Base-by-base conservation (phyloP, 2,797 vertebrate species). In the Siniperca obscura region DNA sequence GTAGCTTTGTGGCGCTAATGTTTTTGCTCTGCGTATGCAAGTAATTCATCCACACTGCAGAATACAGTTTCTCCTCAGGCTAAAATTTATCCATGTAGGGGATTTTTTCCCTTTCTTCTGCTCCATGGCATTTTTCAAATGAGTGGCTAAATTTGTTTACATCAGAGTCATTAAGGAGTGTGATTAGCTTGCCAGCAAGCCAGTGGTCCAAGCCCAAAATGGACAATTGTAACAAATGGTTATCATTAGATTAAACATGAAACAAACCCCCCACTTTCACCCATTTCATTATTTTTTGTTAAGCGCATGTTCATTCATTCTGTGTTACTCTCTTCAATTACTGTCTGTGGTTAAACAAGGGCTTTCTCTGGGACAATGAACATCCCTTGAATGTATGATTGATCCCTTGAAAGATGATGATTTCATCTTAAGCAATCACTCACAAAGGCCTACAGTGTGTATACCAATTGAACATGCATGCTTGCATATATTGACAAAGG, bases 141-240 rank as follows among this genome's bases (percentile, higher is more conserved):
- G 27, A 89, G 62, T 82, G 34, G 56, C 42, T 88, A 67, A 89
- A 83, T 90, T 73, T 84, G 83, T 88, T 88, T 89, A 79, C 75
- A 82, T 89, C 84, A 64, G 53, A 72, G 34, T 86, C 76, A 89
- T 91, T 87, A 88, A 61, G 70, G 62, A 81, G 56, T 67, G 59
- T 73, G 40, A 90, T 86, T 78, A 83, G 62, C 69, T 74, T 50
- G 59, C 79, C 78, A 74, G 70, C 22, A 53, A 74, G 83, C 79
- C 61, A 53, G 64, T 75, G 67, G 25, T 77, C 53, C 44, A 59
- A 57, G 36, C 55, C 44, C 5, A 53, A 70, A 84, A 75, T 83
- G 50, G 69, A 67, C 13, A 70, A 71, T 70, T 86, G 78, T 89
- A 84, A 83, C 60, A 73, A 72, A 79, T 84, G 81, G 22, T 70